These are phyloP conservation scores for Bhutanitis thaidina DNA, from an alignment of 2,888 invertebrate genomes.

Conservation along the genomic window DNA sequence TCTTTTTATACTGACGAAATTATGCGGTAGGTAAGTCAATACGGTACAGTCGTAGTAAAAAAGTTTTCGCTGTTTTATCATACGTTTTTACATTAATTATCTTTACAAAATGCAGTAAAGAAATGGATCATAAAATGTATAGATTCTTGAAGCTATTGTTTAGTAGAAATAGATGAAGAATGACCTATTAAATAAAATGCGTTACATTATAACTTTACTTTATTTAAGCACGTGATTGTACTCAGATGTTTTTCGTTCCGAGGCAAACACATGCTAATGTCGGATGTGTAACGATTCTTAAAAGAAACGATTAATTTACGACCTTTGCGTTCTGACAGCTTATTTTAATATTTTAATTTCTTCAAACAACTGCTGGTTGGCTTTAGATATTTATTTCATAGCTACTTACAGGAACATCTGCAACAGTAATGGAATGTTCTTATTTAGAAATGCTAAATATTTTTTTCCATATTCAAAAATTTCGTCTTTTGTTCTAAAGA, in stretches of 20 bases:
- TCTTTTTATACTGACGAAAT: slow-evolving; percentile 30
- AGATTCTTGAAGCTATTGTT: too few species aligned
- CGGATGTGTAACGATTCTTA: slow-evolving; percentile 36
- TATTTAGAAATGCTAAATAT: too few species aligned
- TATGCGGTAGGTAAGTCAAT: slow-evolving; percentile 27
- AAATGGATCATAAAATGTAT: too few species aligned
- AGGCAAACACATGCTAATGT: slow-evolving; percentile 52
- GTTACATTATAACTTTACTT: too few species aligned
- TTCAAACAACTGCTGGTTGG: slow-evolving; percentile 9
- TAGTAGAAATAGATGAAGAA: too few species aligned
- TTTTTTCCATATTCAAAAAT: too few species aligned
- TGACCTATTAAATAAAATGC: too few species aligned
- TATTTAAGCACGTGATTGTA: slow-evolving; percentile 33
- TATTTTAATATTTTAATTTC: slow-evolving; percentile 16
- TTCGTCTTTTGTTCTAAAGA: too few species aligned
- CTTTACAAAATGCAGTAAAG: too few species aligned
- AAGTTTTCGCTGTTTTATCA: background rate
- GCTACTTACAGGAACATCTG: slow-evolving; percentile 9
- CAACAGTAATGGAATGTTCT: too few species aligned
- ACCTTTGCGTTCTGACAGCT: slow-evolving; percentile 36
- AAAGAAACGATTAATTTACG: slow-evolving; percentile 45
- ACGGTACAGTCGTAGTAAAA: slow-evolving; percentile 26
- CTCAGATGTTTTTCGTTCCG: slow-evolving; percentile 40
- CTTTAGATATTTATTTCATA: background rate
- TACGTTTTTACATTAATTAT: too few species aligned